Conservation (phyloP, 2,797 vertebrate genomes). For the Urosaurus nigricauda region DNA sequence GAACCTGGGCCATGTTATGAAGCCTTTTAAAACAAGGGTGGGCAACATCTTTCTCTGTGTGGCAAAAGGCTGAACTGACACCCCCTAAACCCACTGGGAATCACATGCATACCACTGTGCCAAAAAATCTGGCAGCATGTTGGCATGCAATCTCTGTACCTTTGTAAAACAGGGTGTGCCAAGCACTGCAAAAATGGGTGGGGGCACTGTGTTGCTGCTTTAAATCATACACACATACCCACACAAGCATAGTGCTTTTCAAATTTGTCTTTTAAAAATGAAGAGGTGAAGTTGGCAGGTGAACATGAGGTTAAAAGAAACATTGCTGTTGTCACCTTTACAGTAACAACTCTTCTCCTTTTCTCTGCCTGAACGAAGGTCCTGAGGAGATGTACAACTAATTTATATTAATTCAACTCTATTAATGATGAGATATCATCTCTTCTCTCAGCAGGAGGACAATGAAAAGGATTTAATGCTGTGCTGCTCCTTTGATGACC, state of each 20-base stretch:
- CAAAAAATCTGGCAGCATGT: too few species aligned
- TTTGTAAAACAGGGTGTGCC: too few species aligned
- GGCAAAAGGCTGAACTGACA: too few species aligned
- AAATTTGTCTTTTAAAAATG: neutral
- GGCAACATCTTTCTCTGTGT: too few species aligned
- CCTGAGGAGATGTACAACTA: conserved; percentile 65
- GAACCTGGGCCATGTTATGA: conserved; percentile 28
- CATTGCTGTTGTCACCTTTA: conserved; percentile 68
- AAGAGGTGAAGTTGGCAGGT: conserved; percentile 72
- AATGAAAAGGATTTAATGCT: conserved; percentile 76
- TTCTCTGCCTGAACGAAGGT: conserved; percentile 75
- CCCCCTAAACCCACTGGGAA: too few species aligned
- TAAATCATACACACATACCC: too few species aligned
- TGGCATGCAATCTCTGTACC: too few species aligned
- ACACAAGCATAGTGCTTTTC: too few species aligned
- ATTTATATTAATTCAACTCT: conserved; percentile 85
- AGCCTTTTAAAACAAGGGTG: conserved; percentile 30
- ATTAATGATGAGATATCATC: conserved; percentile 82
- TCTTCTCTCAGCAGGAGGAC: conserved; percentile 70
- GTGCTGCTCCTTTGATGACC: conserved; percentile 55
- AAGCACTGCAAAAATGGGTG: too few species aligned
- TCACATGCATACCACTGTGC: too few species aligned
- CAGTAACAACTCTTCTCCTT: conserved; percentile 64
- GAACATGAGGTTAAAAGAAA: conserved; percentile 75
- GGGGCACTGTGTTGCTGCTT: too few species aligned